Percentiles rank a stretch among this genome's conserved stretches.
Conservation (phyloP, 2,888 invertebrate species). For the Hybos culiciformis region DNA sequence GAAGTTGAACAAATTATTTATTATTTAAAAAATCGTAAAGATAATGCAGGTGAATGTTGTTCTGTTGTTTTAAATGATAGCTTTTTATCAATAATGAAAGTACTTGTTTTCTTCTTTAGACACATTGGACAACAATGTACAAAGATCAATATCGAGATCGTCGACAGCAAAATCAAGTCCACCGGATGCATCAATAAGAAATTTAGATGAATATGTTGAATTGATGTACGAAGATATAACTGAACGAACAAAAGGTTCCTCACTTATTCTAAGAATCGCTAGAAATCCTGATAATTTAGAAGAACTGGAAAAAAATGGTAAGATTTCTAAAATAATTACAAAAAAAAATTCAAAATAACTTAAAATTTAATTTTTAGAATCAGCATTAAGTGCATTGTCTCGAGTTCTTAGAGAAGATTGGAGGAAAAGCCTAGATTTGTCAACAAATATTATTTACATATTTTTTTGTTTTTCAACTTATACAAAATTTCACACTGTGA, state of each 20-base stretch:
- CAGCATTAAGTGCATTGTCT: constrained; percentile 86
- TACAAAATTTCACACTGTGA: constrained; percentile 85
- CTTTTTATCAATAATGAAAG: neutral
- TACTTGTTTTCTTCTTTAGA: constrained; percentile 16
- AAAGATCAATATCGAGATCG: constrained; percentile 22
- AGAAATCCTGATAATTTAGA: constrained; percentile 88
- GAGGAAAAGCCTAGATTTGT: constrained; percentile 89
- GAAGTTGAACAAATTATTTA: constrained; percentile 81
- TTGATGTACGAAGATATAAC: constrained; percentile 87
- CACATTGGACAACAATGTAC: constrained; percentile 27
- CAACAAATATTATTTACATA: constrained; percentile 90
- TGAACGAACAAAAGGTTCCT: constrained; percentile 87
- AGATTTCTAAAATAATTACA: constrained; percentile 9
- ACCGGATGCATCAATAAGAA: constrained; percentile 59
- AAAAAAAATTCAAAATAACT: constrained; percentile 7
- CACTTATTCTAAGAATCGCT: constrained; percentile 79
- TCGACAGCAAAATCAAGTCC: constrained; percentile 29
- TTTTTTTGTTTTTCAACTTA: constrained; percentile 97
- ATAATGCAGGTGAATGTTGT: constrained; percentile 26
- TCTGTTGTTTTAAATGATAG: too few relatives aligned
- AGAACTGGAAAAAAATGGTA: constrained; percentile 87
- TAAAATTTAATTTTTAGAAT: constrained; percentile 47
- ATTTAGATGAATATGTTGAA: constrained; percentile 89
- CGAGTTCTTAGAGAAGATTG: constrained; percentile 95
- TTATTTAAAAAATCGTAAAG: constrained; percentile 69